Percentiles rank a stretch among this genome's conserved stretches.
Conservation (phyloP, 1,140 invertebrate genomes). For the Cheumatopsyche charites region DNA sequence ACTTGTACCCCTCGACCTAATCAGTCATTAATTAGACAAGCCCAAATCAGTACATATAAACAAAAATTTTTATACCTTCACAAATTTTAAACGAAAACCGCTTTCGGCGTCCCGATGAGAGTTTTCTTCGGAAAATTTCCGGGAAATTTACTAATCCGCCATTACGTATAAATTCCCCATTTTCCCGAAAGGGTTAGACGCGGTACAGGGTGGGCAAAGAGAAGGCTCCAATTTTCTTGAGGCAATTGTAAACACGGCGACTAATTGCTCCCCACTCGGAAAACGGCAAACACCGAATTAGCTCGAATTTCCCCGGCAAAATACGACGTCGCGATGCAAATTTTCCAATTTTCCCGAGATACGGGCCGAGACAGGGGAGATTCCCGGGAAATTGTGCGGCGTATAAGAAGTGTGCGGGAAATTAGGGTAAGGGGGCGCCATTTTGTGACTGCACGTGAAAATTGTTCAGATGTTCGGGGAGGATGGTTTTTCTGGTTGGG, state of each 20-base stretch:
- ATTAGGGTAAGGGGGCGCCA: no score
- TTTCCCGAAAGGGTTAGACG: not conserved
- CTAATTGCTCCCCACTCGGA: constrained; percentile 1
- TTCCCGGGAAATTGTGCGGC: no score
- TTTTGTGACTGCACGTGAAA: no score
- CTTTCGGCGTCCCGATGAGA: not conserved
- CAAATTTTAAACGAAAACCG: no score
- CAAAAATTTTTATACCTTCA: no score
- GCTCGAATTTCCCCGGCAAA: constrained; percentile 18
- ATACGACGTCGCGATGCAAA: constrained; percentile 15
- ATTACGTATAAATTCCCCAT: constrained; percentile 14
- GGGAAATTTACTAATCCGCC: constrained; percentile 6
- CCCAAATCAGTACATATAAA: no score
- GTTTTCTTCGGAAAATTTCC: not conserved
- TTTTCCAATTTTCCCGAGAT: constrained; percentile 16
- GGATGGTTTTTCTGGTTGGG: no score
- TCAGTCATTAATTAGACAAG: no score
- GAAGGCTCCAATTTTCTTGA: constrained; percentile 6
- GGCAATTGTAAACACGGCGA: constrained; percentile 18
- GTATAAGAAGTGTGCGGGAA: no score
- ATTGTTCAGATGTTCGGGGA: no score
- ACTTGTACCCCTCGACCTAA: no score
- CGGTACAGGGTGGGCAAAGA: not conserved
- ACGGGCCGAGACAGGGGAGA: no score
- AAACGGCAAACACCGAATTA: constrained; percentile 13